Conservation (phyloP, 2,888 invertebrate species). For the Neocrepidodera transversa region DNA sequence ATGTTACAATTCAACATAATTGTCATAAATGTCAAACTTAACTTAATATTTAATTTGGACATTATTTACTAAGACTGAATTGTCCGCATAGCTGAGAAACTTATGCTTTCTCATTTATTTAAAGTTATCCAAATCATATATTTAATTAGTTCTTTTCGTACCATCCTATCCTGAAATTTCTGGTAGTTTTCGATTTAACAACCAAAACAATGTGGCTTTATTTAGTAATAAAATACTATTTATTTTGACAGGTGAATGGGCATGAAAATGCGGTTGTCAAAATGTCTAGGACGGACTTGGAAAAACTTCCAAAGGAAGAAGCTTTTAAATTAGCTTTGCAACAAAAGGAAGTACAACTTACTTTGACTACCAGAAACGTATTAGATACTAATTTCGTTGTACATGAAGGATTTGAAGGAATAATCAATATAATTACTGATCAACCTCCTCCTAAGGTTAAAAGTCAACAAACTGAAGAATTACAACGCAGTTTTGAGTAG, state of each 20-base stretch:
- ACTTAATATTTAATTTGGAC: no score
- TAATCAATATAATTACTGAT: slow-evolving; percentile 52
- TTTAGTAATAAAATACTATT: no score
- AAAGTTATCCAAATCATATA: no score
- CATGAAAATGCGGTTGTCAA: slow-evolving; percentile 62
- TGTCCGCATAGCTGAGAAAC: no score
- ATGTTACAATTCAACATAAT: no score
- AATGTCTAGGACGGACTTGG: slow-evolving; percentile 63
- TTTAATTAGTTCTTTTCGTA: no score
- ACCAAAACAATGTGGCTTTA: no score
- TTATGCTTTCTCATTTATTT: no score
- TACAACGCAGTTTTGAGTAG: background rate
- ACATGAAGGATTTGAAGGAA: slow-evolving; percentile 54
- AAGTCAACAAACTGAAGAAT: slow-evolving; percentile 22
- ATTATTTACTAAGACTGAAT: no score
- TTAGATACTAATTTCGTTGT: slow-evolving; percentile 51
- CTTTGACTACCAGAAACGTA: slow-evolving; percentile 53
- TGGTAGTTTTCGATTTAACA: no score
- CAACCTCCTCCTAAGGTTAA: slow-evolving; percentile 37
- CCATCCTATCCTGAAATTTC: no score
- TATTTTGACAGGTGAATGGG: slow-evolving; percentile 62
- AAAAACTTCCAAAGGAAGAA: slow-evolving; percentile 62
- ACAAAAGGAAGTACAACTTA: slow-evolving; percentile 55
- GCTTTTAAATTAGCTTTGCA: slow-evolving; percentile 65
- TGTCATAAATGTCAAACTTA: no score